Percentiles rank a stretch among this genome's conserved stretches.
Evolutionary conservation across 92 coral and sea anemone species (phyloP).

Genomic region (Umimayanthus kanabou): DNA sequence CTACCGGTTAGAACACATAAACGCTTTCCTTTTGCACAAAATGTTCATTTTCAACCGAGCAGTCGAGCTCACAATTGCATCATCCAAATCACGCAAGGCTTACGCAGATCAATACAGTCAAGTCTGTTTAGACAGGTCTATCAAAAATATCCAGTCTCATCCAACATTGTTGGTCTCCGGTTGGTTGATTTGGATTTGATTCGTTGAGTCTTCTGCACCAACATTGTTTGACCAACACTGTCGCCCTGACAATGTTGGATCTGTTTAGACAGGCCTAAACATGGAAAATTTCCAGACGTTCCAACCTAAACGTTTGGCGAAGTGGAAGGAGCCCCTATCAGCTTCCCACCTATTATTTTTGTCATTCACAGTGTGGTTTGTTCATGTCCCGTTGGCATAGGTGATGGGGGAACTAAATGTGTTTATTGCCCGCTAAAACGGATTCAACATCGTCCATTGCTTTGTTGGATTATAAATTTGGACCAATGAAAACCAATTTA

Average conservation of each 20-base stretch:
- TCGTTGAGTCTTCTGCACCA: no score
- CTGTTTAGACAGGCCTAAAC: no score
- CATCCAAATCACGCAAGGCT: background rate
- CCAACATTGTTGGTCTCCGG: no score
- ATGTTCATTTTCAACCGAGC: background rate
- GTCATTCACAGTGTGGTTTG: no score
- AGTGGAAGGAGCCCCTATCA: background rate
- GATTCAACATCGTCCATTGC: background rate
- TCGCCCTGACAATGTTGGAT: background rate
- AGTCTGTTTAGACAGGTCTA: no score
- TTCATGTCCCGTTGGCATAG: no score
- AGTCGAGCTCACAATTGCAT: background rate
- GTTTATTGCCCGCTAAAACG: background rate
- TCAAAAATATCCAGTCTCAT: no score
- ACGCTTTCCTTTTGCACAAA: no score
- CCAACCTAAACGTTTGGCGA: background rate
- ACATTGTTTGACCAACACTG: no score
- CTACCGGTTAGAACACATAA: background rate
- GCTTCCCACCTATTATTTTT: background rate
- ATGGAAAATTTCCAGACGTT: background rate
- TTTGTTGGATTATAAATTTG: no score
- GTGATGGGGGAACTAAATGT: no score
- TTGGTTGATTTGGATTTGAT: no score
- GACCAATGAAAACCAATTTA: background rate
- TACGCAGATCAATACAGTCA: background rate